These are phyloP conservation scores for Barypeithes pellucidus DNA, from an alignment of 2,888 invertebrate genomes.

Conservation along the genomic window DNA sequence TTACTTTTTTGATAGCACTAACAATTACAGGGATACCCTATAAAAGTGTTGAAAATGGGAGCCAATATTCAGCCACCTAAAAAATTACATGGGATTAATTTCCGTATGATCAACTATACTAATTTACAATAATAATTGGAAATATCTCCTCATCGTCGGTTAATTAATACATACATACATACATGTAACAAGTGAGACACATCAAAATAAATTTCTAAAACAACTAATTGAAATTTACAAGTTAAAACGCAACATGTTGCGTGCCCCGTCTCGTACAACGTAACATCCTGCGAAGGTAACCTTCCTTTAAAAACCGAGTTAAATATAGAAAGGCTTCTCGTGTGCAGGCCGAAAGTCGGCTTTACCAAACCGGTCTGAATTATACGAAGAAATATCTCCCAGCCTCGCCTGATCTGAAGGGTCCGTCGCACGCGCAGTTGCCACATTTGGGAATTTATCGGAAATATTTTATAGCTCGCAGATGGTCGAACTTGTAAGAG, in stretches of 20 bases:
- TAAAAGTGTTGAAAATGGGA: no score
- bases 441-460: slow-evolving; percentile 17
- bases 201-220: slow-evolving; percentile 41
- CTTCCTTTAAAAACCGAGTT: slow-evolving; percentile 48
- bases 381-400: slow-evolving; percentile 49
- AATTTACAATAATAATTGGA: slow-evolving; percentile 11
- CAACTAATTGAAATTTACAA: slow-evolving; percentile 50
- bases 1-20: no score
- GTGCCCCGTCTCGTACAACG: slow-evolving; percentile 42
- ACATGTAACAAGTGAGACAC: slow-evolving; percentile 35
- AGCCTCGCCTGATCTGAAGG: slow-evolving; percentile 47
- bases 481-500: no score
- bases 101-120: no score
- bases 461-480: background rate
- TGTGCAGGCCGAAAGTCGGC: slow-evolving; percentile 43
- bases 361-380: slow-evolving; percentile 50
- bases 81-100: no score
- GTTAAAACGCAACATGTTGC: slow-evolving; percentile 52
- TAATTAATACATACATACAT: slow-evolving; percentile 37
- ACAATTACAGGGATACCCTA: no score
- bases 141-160: slow-evolving; percentile 11
- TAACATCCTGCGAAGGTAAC: slow-evolving; percentile 48
- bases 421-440: slow-evolving; percentile 31
- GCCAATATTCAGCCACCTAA: no score
- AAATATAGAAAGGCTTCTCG: slow-evolving; percentile 44